A percentile compares a stretch with the other conserved stretches of the same genome.
Conservation (phyloP, 2,797 vertebrate genomes). For the Mastacembelus armatus region DNA sequence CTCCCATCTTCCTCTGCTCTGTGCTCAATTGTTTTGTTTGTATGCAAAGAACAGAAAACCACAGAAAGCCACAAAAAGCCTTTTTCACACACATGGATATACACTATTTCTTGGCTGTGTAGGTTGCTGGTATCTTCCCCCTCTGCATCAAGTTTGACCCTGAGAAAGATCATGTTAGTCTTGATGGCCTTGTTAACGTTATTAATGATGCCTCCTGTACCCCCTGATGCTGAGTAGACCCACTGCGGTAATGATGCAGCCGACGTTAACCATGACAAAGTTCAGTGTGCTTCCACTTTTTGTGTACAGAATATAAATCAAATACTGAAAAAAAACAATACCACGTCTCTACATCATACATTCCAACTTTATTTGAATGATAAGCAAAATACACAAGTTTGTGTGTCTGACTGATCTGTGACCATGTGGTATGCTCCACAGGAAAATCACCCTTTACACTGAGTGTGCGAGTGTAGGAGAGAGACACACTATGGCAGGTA, state of each 20-base stretch:
- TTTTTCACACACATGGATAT: not conserved
- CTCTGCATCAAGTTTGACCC: slow-evolving; percentile 20
- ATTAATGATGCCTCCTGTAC: slow-evolving; percentile 45
- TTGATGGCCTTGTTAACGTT: slow-evolving; percentile 58
- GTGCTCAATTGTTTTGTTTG: not conserved
- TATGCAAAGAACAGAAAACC: not conserved
- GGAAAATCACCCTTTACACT: slow-evolving; percentile 44
- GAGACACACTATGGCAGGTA: slow-evolving; percentile 7
- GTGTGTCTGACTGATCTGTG: slow-evolving; percentile 26
- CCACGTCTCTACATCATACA: not conserved
- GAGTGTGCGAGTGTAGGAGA: slow-evolving; percentile 7
- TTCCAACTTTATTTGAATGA: not conserved
- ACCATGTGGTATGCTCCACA: slow-evolving; percentile 50
- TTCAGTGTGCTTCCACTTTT: slow-evolving; percentile 22
- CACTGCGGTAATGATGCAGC: slow-evolving; percentile 40
- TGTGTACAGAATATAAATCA: slow-evolving; percentile 31
- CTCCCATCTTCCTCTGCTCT: not conserved
- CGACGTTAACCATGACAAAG: slow-evolving; percentile 35
- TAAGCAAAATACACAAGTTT: slow-evolving; percentile 7
- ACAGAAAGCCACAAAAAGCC: too few species aligned
- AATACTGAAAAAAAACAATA: not conserved
- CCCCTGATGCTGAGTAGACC: slow-evolving; percentile 17
- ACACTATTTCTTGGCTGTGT: not conserved
- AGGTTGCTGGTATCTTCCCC: slow-evolving; percentile 7
- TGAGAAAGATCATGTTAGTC: slow-evolving; percentile 20